Base-by-base conservation (phyloP, 2,797 vertebrate genomes). In the Varecia variegata region DNA sequence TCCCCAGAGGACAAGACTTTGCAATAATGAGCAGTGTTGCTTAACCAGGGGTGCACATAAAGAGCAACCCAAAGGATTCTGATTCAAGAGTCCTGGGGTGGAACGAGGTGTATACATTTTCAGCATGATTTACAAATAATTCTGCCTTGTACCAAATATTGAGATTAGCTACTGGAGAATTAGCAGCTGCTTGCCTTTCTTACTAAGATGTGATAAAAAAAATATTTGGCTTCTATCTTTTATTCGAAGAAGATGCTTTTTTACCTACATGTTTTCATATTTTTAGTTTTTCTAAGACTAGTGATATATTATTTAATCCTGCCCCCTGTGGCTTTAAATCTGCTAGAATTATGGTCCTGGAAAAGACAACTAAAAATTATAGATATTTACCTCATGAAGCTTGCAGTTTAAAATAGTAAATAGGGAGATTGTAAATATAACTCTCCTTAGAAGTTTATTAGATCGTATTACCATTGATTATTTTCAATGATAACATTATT, bases 401-500 rank as follows among this genome's bases (percentile, higher is more conserved):
- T 94, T 97, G 91, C 52, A 47, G 1, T 0, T 94, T 97, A 97
- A 94, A 97, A 97, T 92, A 97, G 94, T 97, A 97, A 98, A 95
- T 94, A 97, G 32, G 2, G 77, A 90, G 65, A 91, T 52, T 70
- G 47, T 98, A 95, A 98, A 98, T 97, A 96, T 79, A 97, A 97
- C 45, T 77, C 32, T 96, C 10, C 84, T 94, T 97, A 70, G 9
- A 97, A 96, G 90, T 95, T 97, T 76, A 65, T 56, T 90, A 70
- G n/a, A 43, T 86, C 50, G 56, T 70, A 87, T 82, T 89, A 50
- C 2, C 4, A 83, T 38, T 54, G 25, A 81, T 35, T 54, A 56
- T 88, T 98, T 95, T 96, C 93, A 97, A 56, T 77, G 70, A 87
- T 0, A 96, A 60, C 88, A 96, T 68, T 82, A 77, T 27, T 76